Base-by-base conservation (phyloP, 2,797 vertebrate species). In the Chelonia mydas region DNA sequence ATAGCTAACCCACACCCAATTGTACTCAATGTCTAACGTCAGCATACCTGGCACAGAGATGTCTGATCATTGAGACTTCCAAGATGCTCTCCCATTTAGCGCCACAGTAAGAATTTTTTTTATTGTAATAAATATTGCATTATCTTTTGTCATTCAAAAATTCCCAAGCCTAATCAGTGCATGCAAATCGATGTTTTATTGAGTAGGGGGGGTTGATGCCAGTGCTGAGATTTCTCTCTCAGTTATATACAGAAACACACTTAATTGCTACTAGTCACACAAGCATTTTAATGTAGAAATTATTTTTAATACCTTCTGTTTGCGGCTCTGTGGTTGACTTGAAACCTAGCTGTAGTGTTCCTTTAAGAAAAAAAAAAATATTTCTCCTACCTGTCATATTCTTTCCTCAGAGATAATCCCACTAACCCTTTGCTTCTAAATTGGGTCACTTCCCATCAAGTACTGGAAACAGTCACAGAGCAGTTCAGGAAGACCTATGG, bases 271-370 rank as follows among this genome's bases (percentile, higher is more conserved):
- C 92, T 96, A 95, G 78, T 96, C 88, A 97, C 25, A 95, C 12
- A 94, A 33, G 33, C 53, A 95, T 97, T 98, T 98, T 97, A 97
- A 98, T 90, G 51, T 53, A 88, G 57, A 90, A 49, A 97, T 98
- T 97, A 96, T 96, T 98, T 97, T 98, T 97, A 98, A 97, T 95
- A 97, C 92, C 55, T 89, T 95, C 59, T 94, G 86, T 97, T 97
- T 98, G 90, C 85, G 97, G 90, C 81, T 93, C 49, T 54, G 68
- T 33, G 1, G 0, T 41, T 95, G 94, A 97, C 86, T 65, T 88
- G 65, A 97, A 91, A 94, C 28, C 9, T 87, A 28, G 33, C 65
- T 72, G 25, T 90, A 3, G 50, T 41, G 3, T 33, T 61, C 31
- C 65, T 68, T 68, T 68, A 21, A 68, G 9, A 68, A 37, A n/a